Percentiles rank a stretch among this genome's conserved stretches.
Conservation (phyloP, 2,888 invertebrate species). For the Hipparchia sbordonii region DNA sequence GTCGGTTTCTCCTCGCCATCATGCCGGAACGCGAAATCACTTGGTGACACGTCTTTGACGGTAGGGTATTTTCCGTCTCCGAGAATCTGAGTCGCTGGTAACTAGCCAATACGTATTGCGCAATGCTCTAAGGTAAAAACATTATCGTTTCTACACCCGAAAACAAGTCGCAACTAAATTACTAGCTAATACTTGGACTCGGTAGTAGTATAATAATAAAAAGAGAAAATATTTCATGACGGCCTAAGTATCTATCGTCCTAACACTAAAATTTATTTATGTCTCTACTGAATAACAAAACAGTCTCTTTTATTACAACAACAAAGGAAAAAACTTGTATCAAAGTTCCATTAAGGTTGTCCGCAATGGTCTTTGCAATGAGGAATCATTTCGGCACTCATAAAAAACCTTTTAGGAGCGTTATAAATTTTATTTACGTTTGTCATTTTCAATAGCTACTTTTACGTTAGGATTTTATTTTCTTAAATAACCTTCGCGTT, state of each 20-base stretch:
- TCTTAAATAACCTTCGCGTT: conserved; percentile 8
- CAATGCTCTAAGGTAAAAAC: no score
- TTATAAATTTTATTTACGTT: conserved; percentile 40
- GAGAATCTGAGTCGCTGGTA: no score
- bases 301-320: conserved; percentile 16
- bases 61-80: no score
- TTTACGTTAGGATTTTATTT: conserved; percentile 9
- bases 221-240: background rate
- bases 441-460: conserved; percentile 36
- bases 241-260: background rate
- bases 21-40: no score
- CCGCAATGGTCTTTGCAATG: conserved; percentile 29
- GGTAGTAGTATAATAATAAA: no score
- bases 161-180: background rate
- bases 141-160: background rate
- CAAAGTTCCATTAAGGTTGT: conserved; percentile 30
- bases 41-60: no score
- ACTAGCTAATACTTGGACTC: no score
- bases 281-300: conserved; percentile 5
- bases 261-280: conserved; percentile 1
- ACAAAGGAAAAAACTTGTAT: conserved; percentile 28
- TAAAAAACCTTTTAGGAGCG: conserved; percentile 40
- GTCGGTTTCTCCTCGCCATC: no score
- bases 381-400: conserved; percentile 36
- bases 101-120: no score